Evolutionary conservation across 2,888 invertebrate genomes (phyloP).

Genomic region (Drosophila ustulata): DNA sequence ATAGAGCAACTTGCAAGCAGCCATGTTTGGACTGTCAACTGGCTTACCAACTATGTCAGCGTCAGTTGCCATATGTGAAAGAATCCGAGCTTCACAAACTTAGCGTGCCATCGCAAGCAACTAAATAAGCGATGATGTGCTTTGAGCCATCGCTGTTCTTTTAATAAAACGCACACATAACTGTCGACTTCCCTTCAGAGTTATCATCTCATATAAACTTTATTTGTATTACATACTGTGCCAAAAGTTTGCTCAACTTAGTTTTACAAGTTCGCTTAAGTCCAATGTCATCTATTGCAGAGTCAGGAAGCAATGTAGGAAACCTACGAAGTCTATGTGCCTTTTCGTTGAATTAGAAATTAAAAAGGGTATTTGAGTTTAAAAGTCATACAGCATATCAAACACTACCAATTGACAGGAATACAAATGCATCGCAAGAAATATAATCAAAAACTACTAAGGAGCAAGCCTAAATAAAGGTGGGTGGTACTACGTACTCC

Average conservation of each 20-base stretch:
- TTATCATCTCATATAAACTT: slow-evolving; percentile 40
- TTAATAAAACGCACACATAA: slow-evolving; percentile 18
- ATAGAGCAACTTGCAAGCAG: slow-evolving; percentile 24
- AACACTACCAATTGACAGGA: not conserved
- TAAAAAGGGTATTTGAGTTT: slow-evolving; percentile 1
- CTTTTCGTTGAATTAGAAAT: not conserved
- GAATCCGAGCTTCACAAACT: slow-evolving; percentile 37
- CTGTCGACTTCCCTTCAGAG: slow-evolving; percentile 36
- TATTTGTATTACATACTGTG: slow-evolving; percentile 43
- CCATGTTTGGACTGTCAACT: slow-evolving; percentile 58
- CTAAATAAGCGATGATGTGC: slow-evolving; percentile 49
- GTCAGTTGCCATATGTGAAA: slow-evolving; percentile 46
- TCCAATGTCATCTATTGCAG: not conserved
- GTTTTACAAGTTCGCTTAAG: slow-evolving; percentile 44
- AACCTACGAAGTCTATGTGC: not conserved
- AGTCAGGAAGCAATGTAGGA: not conserved
- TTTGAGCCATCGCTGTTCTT: slow-evolving; percentile 28
- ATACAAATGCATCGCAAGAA: not conserved
- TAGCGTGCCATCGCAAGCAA: slow-evolving; percentile 45
- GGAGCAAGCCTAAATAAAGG: slow-evolving; percentile 19
- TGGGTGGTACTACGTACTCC: slow-evolving; percentile 24
- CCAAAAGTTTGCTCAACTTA: slow-evolving; percentile 65
- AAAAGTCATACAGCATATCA: not conserved
- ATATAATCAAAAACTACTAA: slow-evolving; percentile 5
- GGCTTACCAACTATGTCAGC: slow-evolving; percentile 54